phyloP scores from a whole-genome alignment of 2,797 vertebrate species.

The Gila robusta region DNA sequence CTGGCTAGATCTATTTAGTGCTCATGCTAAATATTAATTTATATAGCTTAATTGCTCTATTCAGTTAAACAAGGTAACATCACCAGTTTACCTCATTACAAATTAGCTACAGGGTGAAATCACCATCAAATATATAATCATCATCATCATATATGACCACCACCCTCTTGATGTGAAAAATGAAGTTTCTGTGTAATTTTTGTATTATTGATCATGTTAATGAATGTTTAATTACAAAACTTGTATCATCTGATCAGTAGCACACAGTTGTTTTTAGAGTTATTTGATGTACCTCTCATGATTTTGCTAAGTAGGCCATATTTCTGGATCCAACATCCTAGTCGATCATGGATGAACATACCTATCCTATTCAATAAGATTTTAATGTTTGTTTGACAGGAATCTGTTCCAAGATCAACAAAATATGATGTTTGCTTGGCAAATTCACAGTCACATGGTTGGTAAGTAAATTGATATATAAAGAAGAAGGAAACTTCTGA shows the following conservation, averaged over 20 bases:
- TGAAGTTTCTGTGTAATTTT: background rate
- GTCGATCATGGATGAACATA: background rate
- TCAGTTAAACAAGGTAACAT: background rate
- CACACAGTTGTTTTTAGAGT: background rate
- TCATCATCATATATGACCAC: background rate
- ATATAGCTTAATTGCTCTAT: background rate
- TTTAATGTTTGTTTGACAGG: conserved; percentile 5
- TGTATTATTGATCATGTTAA: background rate
- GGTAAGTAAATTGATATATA: background rate
- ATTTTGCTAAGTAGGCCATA: background rate
- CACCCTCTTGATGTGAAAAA: background rate
- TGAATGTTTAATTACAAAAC: background rate
- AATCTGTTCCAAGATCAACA: background rate
- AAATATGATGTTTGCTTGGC: background rate
- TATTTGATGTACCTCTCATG: background rate
- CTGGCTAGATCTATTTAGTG: background rate
- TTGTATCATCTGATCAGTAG: background rate
- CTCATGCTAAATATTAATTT: background rate
- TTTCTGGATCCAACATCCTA: background rate
- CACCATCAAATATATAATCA: background rate
- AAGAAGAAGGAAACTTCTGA: background rate
- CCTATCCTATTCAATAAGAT: background rate
- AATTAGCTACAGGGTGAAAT: background rate
- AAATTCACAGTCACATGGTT: conserved; percentile 2
- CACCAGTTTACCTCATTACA: background rate